Base-by-base conservation (phyloP, 2,888 invertebrate species). In the Boloria selene region DNA sequence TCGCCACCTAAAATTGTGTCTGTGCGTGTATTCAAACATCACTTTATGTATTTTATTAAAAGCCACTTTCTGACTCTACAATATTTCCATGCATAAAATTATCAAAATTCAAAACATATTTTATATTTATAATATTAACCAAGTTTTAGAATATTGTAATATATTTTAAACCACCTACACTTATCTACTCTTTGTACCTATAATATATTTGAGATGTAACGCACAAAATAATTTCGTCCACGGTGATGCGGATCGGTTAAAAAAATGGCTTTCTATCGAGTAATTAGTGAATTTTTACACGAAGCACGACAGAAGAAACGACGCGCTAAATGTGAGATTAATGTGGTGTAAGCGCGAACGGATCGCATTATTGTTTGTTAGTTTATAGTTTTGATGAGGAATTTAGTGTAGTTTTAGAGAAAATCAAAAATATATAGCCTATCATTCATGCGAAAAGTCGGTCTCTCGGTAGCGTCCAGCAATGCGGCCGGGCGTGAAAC, bases 211-310 rank as follows among this genome's bases (percentile, higher is more conserved):
- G 45, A 56, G 56, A 56, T 22, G 67, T 69, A 76, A 74, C 73
- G 84, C 81, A 88, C 87, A 81, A 89, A 88, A 85, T 88, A 76
- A 78, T 78, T 78, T 77, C 73, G 77, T 73, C 73, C 73, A 68
- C 72, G 82, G 80, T 79, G 72, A 73, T 71, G 80, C 79, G 75
- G 79, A 77, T 75, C 79, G 75, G 76, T 77, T 70, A 86, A 85
- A 87, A 81, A 77, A 77, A 78, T 77, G 74, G 74, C 90, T 91
- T 90, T 90, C 90, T 89, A 90, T 79, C 47, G 75, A 76, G 82
- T 80, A 89, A 90, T 90, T 90, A 89, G 84, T 87, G 88, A 87
- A 90, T 89, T 86, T 86, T 83, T 82, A 85, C 90, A 91, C 90
- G 90, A 89, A 86, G 68, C 72, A 74, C 70, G 74, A 76, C 79